These are phyloP conservation scores for Chunga burmeisteri DNA, from an alignment of 2,113 vertebrate species.

Conservation along the genomic window DNA sequence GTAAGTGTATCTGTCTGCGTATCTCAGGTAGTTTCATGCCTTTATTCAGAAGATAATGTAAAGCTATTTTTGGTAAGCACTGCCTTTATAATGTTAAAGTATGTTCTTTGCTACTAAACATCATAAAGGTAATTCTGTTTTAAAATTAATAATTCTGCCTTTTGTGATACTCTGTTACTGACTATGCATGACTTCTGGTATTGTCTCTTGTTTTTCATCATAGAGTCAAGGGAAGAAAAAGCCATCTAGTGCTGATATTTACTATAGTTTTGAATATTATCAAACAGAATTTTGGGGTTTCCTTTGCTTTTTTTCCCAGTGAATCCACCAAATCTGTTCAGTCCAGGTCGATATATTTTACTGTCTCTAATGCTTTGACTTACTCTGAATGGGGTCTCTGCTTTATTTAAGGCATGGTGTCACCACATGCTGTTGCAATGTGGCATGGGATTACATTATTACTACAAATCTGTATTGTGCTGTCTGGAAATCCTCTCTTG, in stretches of 20 bases:
- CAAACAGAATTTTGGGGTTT: background rate
- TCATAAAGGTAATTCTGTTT: background rate
- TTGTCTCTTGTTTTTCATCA: background rate
- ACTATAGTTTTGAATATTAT: background rate
- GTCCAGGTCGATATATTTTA: background rate
- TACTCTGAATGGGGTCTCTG: background rate
- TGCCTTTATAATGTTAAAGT: background rate
- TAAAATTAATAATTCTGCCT: background rate
- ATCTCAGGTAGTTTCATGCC: background rate
- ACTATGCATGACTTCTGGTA: background rate
- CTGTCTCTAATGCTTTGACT: background rate
- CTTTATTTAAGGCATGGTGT: background rate
- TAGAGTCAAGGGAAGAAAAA: background rate
- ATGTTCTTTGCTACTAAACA: background rate
- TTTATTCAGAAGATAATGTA: background rate
- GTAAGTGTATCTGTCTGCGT: rapidly evolving
- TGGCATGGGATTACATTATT: background rate
- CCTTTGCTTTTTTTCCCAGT: background rate
- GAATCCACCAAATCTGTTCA: background rate
- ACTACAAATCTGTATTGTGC: background rate
- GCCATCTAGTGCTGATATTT: background rate
- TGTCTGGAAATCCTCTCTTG: background rate
- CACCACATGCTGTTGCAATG: background rate
- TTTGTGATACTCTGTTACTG: background rate
- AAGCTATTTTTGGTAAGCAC: background rate